Evolutionary conservation across 1,140 invertebrate genomes (phyloP).

Genomic region (Camponotus vicinus): DNA sequence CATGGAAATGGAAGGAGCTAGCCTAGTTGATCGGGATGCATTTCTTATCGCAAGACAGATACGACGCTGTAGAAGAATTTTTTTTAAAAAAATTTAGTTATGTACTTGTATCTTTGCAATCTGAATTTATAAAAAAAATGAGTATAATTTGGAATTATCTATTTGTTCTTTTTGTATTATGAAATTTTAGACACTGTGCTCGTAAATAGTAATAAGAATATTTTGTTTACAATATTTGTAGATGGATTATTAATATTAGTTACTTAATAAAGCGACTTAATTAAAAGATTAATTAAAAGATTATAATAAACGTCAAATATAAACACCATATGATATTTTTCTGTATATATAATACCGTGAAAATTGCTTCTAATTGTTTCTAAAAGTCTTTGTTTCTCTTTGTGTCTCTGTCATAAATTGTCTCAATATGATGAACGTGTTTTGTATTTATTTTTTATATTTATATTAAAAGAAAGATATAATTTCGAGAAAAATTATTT

Average conservation of each 20-base stretch:
- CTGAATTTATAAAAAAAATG: background rate
- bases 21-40: conserved; percentile 8
- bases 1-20: conserved; percentile 21
- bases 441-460: background rate
- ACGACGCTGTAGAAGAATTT: background rate
- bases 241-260: background rate
- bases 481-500: background rate
- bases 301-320: background rate
- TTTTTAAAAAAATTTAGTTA: background rate
- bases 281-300: background rate
- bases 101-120: background rate
- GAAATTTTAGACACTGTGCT: background rate
- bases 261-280: background rate
- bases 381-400: background rate
- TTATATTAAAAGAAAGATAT: background rate
- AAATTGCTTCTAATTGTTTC: background rate
- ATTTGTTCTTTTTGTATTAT: background rate
- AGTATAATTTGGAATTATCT: background rate
- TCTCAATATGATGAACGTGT: background rate
- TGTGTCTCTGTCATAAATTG: background rate
- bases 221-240: background rate
- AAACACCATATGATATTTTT: background rate
- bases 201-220: background rate
- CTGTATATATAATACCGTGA: background rate
- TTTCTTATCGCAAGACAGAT: background rate